Evolutionary conservation across 2,888 invertebrate genomes (phyloP), one percentile per base, ranked within the genome.

Genomic region (Ctenicera cuprea): DNA sequence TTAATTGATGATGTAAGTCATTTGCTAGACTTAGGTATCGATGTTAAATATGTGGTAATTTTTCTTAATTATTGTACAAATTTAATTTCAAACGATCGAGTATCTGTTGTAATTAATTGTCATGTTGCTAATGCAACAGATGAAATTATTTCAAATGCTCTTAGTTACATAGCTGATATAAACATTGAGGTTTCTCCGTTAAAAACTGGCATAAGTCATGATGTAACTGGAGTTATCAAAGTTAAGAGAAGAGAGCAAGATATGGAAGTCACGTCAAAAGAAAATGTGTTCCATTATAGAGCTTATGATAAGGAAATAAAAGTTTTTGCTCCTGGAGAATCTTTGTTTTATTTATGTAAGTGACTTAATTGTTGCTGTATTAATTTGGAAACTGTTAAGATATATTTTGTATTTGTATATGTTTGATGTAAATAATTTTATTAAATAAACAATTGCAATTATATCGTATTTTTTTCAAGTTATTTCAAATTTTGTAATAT

Each of bases 1-100:
- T 89, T 95, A 59, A 87, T 94, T 69, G 95, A 95, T 84, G 94
- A 94, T 82, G 81, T 94, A 22, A 91, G 92, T 75, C 93, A 94
- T 83, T 87, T 95, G 30, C 89, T 92, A 82, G 92, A 94, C 85
- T 86, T 94, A 75, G 90, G 90, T 54, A 88, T 90, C 52, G 88
- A 86, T 79, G 80, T 91, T 0, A 87, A 83, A 77, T 88, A 90
- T 79, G 87, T 92, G 0, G 89, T 88, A 79, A 81, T 76, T 50
- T 90, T 91, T 83, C 87, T 88, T 79, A 89, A 88, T 77, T 85
- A 87, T 70, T 86, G 89, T 76, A 86, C 88, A 71, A 85, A 86
- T 77, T 82, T 88, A 71, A 82, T 86, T 16, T 85, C 84, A 62
- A 78, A 81, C 74, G 76, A 85, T 78, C 78, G 86, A 82, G 71